A percentile compares a stretch with the other conserved stretches of the same genome.
These are phyloP conservation scores for Stenoptilia bipunctidactyla DNA, from an alignment of 2,888 invertebrate species.

Conservation along the genomic window DNA sequence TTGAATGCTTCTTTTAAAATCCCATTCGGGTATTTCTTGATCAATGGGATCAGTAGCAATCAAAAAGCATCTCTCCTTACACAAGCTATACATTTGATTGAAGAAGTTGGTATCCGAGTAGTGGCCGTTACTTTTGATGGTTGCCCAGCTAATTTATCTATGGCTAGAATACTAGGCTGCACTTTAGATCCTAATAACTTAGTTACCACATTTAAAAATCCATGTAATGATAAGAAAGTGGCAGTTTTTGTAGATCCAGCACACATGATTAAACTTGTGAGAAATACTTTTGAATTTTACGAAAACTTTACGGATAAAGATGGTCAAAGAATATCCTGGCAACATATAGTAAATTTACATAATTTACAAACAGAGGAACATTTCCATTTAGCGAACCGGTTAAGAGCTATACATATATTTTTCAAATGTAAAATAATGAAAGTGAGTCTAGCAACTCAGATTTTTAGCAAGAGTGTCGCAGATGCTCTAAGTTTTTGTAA, in stretches of 20 bases:
- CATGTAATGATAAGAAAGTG: not conserved
- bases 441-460: too few relatives aligned
- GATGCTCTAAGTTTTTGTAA: too few relatives aligned
- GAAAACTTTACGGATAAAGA: too few relatives aligned
- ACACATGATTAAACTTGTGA: slow-evolving; percentile 11
- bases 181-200: slow-evolving; percentile 5
- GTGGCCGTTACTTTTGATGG: slow-evolving; percentile 18
- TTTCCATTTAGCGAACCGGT: not conserved
- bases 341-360: not conserved
- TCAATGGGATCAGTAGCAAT: slow-evolving; percentile 14
- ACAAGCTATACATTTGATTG: slow-evolving; percentile 12
- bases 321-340: too few relatives aligned
- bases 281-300: slow-evolving; percentile 7
- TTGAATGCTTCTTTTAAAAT: slow-evolving; percentile 18
- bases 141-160: slow-evolving; percentile 15
- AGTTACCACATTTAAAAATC: slow-evolving; percentile 6
- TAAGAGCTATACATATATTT: not conserved
- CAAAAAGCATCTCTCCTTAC: slow-evolving; percentile 12
- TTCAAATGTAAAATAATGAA: not conserved
- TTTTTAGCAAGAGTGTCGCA: too few relatives aligned
- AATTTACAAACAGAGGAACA: not conserved
- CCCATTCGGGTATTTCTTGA: slow-evolving; percentile 19
- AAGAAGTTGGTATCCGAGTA: slow-evolving; percentile 12
- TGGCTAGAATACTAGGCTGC: slow-evolving; percentile 16
- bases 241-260: slow-evolving; percentile 6